These are phyloP conservation scores for Stratiomys singularior DNA, from an alignment of 2,888 invertebrate species.

Conservation along the genomic window DNA sequence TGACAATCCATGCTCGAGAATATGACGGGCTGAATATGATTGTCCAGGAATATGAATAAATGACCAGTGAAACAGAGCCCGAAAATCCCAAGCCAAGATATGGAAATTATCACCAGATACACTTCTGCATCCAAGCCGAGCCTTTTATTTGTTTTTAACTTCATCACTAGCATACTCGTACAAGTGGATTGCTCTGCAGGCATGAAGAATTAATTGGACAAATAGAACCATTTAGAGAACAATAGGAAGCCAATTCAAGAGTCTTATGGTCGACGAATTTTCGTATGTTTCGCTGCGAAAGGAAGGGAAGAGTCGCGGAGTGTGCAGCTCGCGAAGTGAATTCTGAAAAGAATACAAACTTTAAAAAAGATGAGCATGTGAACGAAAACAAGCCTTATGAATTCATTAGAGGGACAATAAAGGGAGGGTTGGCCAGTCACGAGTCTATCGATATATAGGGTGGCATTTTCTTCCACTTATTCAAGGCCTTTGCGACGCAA, in stretches of 20 bases:
- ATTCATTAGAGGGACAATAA: not conserved
- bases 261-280: conserved; percentile 29
- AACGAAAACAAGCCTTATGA: not conserved
- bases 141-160: conserved; percentile 44
- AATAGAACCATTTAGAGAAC: conserved; percentile 52
- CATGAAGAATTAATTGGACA: conserved; percentile 50
- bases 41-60: conserved; percentile 25
- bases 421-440: too few species aligned
- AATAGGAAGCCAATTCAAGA: conserved; percentile 48
- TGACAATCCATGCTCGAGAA: not conserved
- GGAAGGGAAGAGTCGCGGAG: not conserved
- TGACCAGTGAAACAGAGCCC: not conserved
- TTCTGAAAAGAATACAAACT: conserved; percentile 7
- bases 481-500: too few species aligned
- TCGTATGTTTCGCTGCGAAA: not conserved
- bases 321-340: not conserved
- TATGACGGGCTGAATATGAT: not conserved
- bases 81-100: conserved; percentile 18
- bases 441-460: too few species aligned
- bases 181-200: conserved; percentile 20
- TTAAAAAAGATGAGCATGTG: conserved; percentile 31
- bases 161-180: conserved; percentile 17
- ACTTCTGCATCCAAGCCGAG: not conserved
- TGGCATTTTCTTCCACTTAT: too few species aligned
- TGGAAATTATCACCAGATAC: conserved; percentile 38